Base-by-base conservation (phyloP, 2,797 vertebrate genomes). In the Eulemur rubriventer region DNA sequence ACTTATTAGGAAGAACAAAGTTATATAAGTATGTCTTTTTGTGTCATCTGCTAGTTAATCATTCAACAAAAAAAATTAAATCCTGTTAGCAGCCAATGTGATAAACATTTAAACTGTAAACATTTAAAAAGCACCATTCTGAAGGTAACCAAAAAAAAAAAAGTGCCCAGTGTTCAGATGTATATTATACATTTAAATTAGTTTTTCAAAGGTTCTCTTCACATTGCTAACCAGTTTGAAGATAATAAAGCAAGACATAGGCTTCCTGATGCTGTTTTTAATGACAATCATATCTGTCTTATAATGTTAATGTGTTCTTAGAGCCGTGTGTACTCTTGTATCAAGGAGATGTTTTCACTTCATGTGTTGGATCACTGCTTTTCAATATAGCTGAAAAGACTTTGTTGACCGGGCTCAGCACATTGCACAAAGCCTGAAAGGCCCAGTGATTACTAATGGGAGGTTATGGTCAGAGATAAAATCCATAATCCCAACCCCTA, bases 331-430 rank as follows among this genome's bases (percentile, higher is more conserved):
- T 82, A 94, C 46, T 91, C 75, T 95, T 81, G 86, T 83, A 94
- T 85, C 93, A 94, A 93, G 87, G 55, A 94, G 81, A 95, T 91
- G 81, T 96, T 96, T 97, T 97, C 72, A 76, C 84, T 87, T 93
- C 73, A 24, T 48, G 59, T 92, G 89, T 82, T 96, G 94, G 86
- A 96, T 97, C 95, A 96, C 83, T 97, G 93, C 67, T 90, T 95
- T 93, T 97, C 95, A 97, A 89, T 94, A 86, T 75, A 90, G 46
- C 43, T 95, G 80, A 92, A 94, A 97, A 95, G 89, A 88, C 88
- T 95, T 81, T 93, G 89, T 82, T 86, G 94, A 92, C 72, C 22
- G 24, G 87, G 80, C 43, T 97, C 94, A 94, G 82, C 43, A 92
- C 84, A 55, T n/a, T 75, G 72, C 67, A 93, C 84, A 97, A 96